These are phyloP conservation scores for Bubo blakistoni DNA, from an alignment of 2,113 vertebrate genomes.

Conservation along the genomic window DNA sequence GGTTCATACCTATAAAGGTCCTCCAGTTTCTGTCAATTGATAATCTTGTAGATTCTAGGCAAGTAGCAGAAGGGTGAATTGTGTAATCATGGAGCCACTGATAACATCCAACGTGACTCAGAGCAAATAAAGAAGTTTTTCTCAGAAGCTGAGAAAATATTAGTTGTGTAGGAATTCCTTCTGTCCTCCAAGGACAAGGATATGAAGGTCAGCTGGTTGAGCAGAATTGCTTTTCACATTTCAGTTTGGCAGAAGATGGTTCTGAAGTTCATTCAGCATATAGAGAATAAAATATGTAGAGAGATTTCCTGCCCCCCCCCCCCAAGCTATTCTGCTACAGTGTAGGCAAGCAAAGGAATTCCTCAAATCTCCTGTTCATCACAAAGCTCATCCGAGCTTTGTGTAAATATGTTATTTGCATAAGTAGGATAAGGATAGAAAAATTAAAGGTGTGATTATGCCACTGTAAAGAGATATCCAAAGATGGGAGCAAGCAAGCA, in stretches of 20 bases:
- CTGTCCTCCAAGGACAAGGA: not conserved
- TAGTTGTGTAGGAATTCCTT: not conserved
- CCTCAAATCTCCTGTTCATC: not conserved
- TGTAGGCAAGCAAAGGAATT: not conserved
- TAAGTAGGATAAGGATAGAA: not conserved
- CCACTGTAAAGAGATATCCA: not conserved
- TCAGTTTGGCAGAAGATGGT: not conserved
- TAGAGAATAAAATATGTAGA: not conserved
- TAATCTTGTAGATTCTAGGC: not conserved
- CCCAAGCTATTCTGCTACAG: not conserved
- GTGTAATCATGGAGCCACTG: not conserved
- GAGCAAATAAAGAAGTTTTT: not conserved
- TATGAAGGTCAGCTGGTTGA: not conserved
- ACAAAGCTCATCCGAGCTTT: not conserved
- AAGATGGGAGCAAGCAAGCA: not conserved
- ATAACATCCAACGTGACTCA: not conserved
- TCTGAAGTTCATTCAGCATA: not conserved
- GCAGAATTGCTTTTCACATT: not conserved
- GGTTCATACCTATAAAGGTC: not conserved
- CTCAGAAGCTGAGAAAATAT: not conserved
- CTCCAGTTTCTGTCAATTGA: not conserved
- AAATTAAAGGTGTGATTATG: not conserved
- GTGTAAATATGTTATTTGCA: not conserved
- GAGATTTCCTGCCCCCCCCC: not conserved
- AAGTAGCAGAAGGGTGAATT: not conserved